Conservation (phyloP, 2,797 vertebrate species). For the Orientallactaga sibirica region DNA sequence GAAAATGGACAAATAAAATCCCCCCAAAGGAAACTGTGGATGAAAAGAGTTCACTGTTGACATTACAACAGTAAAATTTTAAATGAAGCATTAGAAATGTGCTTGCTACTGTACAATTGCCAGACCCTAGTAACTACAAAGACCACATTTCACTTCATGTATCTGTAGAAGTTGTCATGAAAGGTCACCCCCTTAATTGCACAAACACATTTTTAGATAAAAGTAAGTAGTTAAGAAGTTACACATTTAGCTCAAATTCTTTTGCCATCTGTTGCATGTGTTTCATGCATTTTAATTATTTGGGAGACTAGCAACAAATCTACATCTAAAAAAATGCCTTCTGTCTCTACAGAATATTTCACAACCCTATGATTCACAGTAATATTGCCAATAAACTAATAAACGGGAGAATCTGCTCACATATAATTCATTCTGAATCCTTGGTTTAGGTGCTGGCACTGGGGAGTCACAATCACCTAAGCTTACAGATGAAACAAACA, state of each 20-base stretch:
- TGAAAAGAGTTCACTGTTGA: constrained; percentile 31
- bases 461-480: not conserved
- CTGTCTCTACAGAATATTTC: constrained; percentile 81
- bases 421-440: constrained; percentile 19
- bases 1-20: constrained; percentile 54
- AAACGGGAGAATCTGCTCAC: constrained; percentile 22
- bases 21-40: constrained; percentile 28
- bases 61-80: constrained; percentile 57
- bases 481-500: not conserved
- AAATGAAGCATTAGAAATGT: constrained; percentile 35
- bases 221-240: constrained; percentile 82
- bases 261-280: constrained; percentile 84
- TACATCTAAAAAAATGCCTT: constrained; percentile 82
- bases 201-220: constrained; percentile 79
- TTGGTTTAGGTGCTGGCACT: not conserved
- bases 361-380: constrained; percentile 69
- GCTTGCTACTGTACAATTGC: constrained; percentile 57
- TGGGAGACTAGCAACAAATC: constrained; percentile 80
- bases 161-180: constrained; percentile 72
- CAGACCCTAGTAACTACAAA: constrained; percentile 60
- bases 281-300: constrained; percentile 87
- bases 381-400: constrained; percentile 69
- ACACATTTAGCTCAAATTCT: constrained; percentile 86
- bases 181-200: constrained; percentile 76
- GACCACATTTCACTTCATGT: constrained; percentile 45